Evolutionary conservation across 2,113 vertebrate species (phyloP), one percentile per base, ranked within the genome.

Genomic region (Blennius ocellaris): DNA sequence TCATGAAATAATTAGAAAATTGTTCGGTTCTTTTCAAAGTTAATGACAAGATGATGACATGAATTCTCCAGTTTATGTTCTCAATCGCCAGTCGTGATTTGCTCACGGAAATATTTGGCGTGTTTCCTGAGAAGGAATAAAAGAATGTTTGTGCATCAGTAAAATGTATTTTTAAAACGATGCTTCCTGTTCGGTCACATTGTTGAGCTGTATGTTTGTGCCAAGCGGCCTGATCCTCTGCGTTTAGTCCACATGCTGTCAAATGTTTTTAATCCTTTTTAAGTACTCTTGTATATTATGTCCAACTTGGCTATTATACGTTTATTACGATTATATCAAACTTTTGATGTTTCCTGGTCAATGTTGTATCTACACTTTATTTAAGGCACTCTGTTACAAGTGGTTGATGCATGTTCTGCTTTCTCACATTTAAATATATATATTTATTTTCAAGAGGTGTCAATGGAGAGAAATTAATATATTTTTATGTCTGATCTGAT

Each of bases 401-500:
- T 91, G 89, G 94, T 93, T 94, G 90, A 94, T 96, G 94, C 96
- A 95, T 97, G 95, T 93, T 96, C 91, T 75, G 82, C 88, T 95
- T 95, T 92, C 91, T 94, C 94, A 93, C 95, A 90, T 92, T 93
- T 84, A 91, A 92, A 91, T 90, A 83, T 95, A 86, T 95, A 93
- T 98, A 98, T 99, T 98, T 98, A 98, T 98, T 95, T 96, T 92
- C 92, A 92, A 95, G 96, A 93, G 93, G 93, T 94, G 93, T 92
- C 93, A 95, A 96, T 94, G 92, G 95, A 96, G 94, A 97, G 93
- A 97, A 93, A 96, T 96, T 98, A 97, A 98, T 98, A 98, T 99
- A 98, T 98, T 97, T 97, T 97, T 97, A 97, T 96, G 94, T 92
- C 87, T 91, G 73, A 72, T 90, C 90, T 92, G 87, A 88, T 92